phyloP scores from a whole-genome alignment of 2,888 invertebrate genomes.

The Spodoptera exigua region DNA sequence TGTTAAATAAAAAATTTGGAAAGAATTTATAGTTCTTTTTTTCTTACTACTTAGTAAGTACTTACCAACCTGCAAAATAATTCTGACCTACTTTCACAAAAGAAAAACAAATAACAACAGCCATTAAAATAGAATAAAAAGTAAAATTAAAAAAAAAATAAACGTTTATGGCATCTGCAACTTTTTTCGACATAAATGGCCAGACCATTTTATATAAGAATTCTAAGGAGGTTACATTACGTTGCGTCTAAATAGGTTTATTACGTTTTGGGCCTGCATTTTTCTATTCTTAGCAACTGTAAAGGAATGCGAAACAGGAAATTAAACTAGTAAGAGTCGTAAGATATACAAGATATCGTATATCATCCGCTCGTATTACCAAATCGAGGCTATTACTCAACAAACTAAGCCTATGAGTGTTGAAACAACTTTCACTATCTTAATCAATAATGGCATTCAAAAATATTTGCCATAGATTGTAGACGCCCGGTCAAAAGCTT shows the following conservation, averaged over 20 bases:
- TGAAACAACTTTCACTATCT: constrained; percentile 57
- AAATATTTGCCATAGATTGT: constrained; percentile 61
- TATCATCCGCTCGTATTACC: constrained; percentile 50
- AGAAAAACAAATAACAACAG: constrained; percentile 1
- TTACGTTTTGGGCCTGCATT: not conserved
- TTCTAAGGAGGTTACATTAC: constrained; percentile 10
- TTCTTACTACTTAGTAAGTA: no score
- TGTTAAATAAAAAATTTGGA: not conserved
- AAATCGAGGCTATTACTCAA: constrained; percentile 52
- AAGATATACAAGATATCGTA: constrained; percentile 33
- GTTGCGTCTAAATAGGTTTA: not conserved
- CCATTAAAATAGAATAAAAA: not conserved
- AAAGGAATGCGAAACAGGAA: constrained; percentile 36
- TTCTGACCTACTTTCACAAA: constrained; percentile 7
- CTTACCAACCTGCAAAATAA: not conserved
- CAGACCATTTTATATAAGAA: not conserved
- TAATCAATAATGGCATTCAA: constrained; percentile 52
- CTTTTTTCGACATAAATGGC: not conserved
- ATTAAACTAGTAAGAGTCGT: constrained; percentile 26
- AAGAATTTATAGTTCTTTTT: not conserved
- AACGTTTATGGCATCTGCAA: constrained; percentile 3
- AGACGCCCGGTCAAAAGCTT: constrained; percentile 49
- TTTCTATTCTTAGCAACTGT: constrained; percentile 1
- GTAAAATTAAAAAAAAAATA: not conserved
- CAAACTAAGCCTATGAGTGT: constrained; percentile 38